phyloP scores from a whole-genome alignment of 30 jellyfish, hydroid and myxozoan species.

The Chrysaora quinquecirrha region DNA sequence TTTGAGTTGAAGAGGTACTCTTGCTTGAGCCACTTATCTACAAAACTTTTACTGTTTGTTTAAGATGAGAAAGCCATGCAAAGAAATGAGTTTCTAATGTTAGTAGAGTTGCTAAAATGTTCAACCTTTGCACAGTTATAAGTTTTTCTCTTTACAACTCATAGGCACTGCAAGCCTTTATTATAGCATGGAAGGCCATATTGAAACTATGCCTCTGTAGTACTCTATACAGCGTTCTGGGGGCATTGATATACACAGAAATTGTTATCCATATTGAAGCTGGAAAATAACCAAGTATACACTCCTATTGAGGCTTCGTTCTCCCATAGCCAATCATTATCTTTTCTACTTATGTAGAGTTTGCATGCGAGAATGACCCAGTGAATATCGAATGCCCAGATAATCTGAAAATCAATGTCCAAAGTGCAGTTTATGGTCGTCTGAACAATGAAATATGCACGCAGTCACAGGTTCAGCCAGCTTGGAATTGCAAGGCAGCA shows the following conservation, averaged over 20 bases:
- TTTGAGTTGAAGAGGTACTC: background rate
- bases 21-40: background rate
- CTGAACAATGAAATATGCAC: background rate
- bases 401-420: background rate
- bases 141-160: too few species aligned
- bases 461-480: background rate
- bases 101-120: too few species aligned
- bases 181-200: too few species aligned
- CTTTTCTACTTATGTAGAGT: background rate
- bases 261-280: background rate
- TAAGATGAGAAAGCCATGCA: too few species aligned
- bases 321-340: background rate
- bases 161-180: too few species aligned
- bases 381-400: background rate
- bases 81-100: too few species aligned
- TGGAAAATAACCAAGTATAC: background rate
- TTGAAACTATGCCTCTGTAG: too few species aligned
- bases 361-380: background rate
- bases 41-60: too few species aligned
- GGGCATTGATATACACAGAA: too few species aligned
- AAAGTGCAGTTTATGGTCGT: constrained; percentile 1
- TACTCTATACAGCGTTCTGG: too few species aligned
- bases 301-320: background rate
- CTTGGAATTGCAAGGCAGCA: constrained; percentile 36
- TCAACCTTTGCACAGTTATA: too few species aligned